A percentile compares a stretch with the other conserved stretches of the same genome.
Evolutionary conservation across 2,888 invertebrate genomes (phyloP).

Genomic region (Nephrotoma appendiculata): DNA sequence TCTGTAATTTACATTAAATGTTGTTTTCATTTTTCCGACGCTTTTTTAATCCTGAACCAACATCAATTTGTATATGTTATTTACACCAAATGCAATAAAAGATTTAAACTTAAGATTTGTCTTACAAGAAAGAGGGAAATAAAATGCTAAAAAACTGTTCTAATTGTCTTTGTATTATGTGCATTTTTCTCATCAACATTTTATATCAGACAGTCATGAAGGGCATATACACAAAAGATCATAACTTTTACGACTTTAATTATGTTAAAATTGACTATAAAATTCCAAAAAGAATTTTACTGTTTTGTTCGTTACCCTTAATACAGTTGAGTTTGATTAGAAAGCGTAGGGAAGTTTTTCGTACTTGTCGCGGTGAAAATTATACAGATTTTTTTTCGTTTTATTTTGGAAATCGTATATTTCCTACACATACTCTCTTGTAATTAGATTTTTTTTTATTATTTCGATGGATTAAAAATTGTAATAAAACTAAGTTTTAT

Average conservation of each 20-base stretch:
- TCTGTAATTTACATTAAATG: background rate
- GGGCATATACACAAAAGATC: background rate
- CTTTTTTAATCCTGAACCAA: background rate
- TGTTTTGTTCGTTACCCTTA: background rate
- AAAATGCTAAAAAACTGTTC: background rate
- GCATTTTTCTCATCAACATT: background rate
- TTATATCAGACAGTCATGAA: background rate
- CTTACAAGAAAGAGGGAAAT: background rate
- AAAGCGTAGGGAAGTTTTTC: background rate
- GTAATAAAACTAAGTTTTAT: background rate
- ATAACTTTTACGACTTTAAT: constrained; percentile 1
- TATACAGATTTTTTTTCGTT: background rate
- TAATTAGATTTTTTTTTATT: background rate
- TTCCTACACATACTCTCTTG: background rate
- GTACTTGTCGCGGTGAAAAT: background rate
- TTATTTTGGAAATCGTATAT: background rate
- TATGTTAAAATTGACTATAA: constrained; percentile 2
- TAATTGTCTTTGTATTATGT: background rate
- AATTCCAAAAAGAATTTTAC: background rate
- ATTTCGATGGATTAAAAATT: background rate
- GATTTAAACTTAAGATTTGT: background rate
- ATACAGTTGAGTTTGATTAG: background rate
- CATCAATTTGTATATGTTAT: background rate
- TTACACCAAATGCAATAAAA: background rate
- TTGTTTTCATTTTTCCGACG: background rate